Percentiles rank a stretch among this genome's conserved stretches.
These are phyloP conservation scores for Panagrolaimus sp. DNA, from an alignment of 1,140 invertebrate species.

Conservation along the genomic window DNA sequence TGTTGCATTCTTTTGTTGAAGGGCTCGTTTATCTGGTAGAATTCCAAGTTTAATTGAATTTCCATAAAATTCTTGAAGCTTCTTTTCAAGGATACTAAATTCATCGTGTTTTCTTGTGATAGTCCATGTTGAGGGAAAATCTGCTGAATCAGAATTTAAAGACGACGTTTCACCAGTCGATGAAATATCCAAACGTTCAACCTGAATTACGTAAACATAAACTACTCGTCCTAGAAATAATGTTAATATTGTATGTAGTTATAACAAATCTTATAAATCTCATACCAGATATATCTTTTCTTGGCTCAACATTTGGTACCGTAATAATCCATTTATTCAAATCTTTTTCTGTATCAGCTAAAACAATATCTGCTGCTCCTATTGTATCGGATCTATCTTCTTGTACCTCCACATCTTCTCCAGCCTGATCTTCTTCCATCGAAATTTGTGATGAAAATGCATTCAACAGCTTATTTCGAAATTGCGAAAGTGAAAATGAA, in stretches of 20 bases:
- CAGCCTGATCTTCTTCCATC: neutral
- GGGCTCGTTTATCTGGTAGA: constrained; percentile 39
- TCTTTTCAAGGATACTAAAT: constrained; percentile 33
- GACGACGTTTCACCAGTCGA: neutral
- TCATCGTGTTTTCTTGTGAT: constrained; percentile 41
- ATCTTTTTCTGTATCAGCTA: constrained; percentile 13
- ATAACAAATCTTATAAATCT: neutral
- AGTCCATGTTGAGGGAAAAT: constrained; percentile 25
- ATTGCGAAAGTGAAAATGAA: constrained; percentile 37
- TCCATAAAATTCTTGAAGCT: constrained; percentile 29
- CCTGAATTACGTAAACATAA: constrained; percentile 28
- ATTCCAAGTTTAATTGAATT: neutral
- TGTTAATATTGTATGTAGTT: no score
- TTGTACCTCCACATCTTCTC: neutral
- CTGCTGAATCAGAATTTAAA: neutral
- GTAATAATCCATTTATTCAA: constrained; percentile 39
- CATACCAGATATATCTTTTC: constrained; percentile 19
- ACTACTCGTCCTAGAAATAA: constrained; percentile 28
- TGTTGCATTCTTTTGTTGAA: constrained; percentile 24
- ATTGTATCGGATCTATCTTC: neutral
- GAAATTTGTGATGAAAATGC: neutral
- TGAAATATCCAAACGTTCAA: constrained; percentile 32
- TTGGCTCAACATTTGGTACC: constrained; percentile 30
- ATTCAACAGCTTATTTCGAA: constrained; percentile 11
- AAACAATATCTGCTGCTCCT: neutral